Percentiles rank a stretch among this genome's conserved stretches.
Evolutionary conservation across 2,113 vertebrate genomes (phyloP).

Genomic region (Pelobates fuscus): DNA sequence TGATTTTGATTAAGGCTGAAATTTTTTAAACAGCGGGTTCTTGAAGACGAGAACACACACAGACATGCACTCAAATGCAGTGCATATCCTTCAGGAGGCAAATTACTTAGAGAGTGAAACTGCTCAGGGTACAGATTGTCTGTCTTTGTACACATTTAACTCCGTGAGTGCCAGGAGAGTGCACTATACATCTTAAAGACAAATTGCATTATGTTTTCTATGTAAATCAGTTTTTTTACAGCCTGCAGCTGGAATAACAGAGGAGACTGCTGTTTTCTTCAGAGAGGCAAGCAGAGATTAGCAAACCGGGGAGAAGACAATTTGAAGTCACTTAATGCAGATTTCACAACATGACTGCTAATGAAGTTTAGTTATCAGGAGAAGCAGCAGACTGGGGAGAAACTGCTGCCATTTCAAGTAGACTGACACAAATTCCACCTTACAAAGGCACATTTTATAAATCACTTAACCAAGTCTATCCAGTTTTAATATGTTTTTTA

Average conservation of each 20-base stretch:
- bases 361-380: slow-evolving; percentile 38
- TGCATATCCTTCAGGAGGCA: neutral
- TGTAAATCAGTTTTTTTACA: slow-evolving; percentile 9
- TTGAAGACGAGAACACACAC: neutral
- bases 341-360: slow-evolving; percentile 36
- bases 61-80: neutral
- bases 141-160: neutral
- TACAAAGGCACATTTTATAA: neutral
- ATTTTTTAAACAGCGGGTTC: neutral
- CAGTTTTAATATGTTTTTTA: slow-evolving; percentile 14
- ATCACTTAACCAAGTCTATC: slow-evolving; percentile 22
- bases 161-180: neutral
- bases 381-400: slow-evolving; percentile 27
- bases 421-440: neutral
- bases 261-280: slow-evolving; percentile 5
- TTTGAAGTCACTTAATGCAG: slow-evolving; percentile 34
- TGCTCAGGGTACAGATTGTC: neutral
- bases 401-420: slow-evolving; percentile 19
- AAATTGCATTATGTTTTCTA: neutral
- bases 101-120: neutral
- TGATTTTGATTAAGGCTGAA: too few relatives aligned
- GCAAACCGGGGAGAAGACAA: slow-evolving; percentile 24
- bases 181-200: neutral
- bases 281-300: slow-evolving; percentile 25
- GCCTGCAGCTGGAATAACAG: slow-evolving; percentile 20